Evolutionary conservation across 2,888 invertebrate species (phyloP), one percentile per base, ranked within the genome.

Genomic region (Rhabditophanes sp.): DNA sequence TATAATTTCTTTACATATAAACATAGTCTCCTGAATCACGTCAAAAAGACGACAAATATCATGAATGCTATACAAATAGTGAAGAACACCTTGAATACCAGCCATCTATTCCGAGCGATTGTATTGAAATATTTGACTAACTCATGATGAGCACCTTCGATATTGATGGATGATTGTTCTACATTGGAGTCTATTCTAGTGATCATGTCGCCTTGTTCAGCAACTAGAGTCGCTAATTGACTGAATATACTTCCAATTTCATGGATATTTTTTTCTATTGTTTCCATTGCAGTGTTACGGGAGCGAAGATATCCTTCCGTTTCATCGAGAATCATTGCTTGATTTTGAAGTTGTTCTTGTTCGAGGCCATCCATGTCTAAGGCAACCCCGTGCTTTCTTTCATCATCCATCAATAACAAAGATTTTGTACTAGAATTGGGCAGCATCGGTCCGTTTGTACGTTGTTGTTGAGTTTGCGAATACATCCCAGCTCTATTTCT

Each of bases 11-110:
- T 4, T 25, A 6, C 25, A 15, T 8, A 25, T 25, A 17, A 25
- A 16, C 25, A 4, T 17, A 15, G 25, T 25, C 25, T 25, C n/a
- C 26, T 11, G 17, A 23, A 26, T 73, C 78, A 81, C 59, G 87
- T 82, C 75, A 93, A 74, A 70, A 96, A 88, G 53, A 96, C 78
- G 66, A 96, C 81, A 74, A 96, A 96, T 68, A 99, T 83, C 69
- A 96, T 80, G 68, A 99, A 96, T 75, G 99, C 96, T 66, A 90
- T 80, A 74, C 96, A 87, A 35, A 99, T 74, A 43, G 96, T 83
- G 33, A 81, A 93, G 71, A 99, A 96, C 50, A 99, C 79, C 74
- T 99, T 99, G 56, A 99, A 81, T 88, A 96, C 96, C 20, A 96
- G 74, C 79, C 90, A 93, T 56, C 96, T 76, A 71, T 96, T 99